Conservation (phyloP, 2,888 invertebrate species). For the Polymixis flavicincta region DNA sequence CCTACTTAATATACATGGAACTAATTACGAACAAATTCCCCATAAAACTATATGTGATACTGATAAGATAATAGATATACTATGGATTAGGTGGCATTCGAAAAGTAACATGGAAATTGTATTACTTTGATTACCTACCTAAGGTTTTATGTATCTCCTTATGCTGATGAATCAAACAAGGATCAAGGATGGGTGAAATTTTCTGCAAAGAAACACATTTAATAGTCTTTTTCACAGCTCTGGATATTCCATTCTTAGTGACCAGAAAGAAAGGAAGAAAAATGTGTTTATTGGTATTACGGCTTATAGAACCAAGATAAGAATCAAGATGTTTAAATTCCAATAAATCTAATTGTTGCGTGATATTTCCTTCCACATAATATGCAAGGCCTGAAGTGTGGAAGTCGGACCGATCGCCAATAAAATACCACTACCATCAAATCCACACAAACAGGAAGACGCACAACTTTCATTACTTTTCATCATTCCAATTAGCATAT, state of each 20-base stretch:
- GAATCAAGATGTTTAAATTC: neutral
- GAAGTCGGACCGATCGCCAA: neutral
- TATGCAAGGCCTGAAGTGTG: neutral
- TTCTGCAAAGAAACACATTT: no score
- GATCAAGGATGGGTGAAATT: accelerated
- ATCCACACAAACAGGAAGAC: constrained; percentile 7
- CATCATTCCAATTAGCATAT: constrained; percentile 50
- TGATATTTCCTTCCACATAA: neutral
- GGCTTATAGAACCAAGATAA: no score
- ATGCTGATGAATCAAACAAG: neutral
- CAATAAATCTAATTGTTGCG: no score
- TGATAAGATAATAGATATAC: constrained; percentile 56
- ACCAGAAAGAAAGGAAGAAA: no score
- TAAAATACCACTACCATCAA: constrained; percentile 1
- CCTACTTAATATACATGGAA: constrained; percentile 66
- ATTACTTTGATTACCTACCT: constrained; percentile 10
- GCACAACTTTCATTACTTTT: constrained; percentile 32
- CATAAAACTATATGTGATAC: constrained; percentile 61
- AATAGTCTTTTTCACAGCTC: neutral
- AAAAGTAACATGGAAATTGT: constrained; percentile 20
- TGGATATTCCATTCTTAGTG: neutral
- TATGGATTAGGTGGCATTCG: constrained; percentile 44
- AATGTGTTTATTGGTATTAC: no score
- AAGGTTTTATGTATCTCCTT: neutral
- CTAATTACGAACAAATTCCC: constrained; percentile 66